Percentiles rank a stretch among this genome's conserved stretches.
phyloP scores from a whole-genome alignment of 2,888 invertebrate species.

The Tipula helvola region DNA sequence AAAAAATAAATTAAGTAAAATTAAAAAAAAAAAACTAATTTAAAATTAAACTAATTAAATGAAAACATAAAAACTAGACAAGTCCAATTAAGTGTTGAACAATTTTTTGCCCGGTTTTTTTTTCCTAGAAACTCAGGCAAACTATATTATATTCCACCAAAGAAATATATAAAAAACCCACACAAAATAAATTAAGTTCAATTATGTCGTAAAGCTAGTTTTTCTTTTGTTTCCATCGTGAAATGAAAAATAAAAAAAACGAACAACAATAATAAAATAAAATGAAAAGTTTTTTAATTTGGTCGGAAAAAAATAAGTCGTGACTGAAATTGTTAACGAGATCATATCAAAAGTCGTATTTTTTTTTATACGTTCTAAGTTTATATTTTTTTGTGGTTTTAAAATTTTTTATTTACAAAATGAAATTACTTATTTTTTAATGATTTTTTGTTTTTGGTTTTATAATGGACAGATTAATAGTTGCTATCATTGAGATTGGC shows the following conservation, averaged over 20 bases:
- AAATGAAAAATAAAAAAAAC: background rate
- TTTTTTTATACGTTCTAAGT: background rate
- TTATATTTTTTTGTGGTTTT: background rate
- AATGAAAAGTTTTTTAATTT: background rate
- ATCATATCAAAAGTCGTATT: background rate
- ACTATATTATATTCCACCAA: background rate
- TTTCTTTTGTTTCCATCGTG: background rate
- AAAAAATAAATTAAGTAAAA: no score
- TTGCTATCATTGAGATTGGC: background rate
- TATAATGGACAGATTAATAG: background rate
- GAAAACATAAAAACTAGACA: background rate
- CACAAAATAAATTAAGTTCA: background rate
- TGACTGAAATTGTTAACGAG: background rate
- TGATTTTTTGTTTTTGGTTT: background rate
- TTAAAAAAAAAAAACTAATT: background rate
- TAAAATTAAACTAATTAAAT: background rate
- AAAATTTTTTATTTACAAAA: background rate
- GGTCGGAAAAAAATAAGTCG: background rate
- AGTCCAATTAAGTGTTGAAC: background rate
- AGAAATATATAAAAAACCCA: background rate
- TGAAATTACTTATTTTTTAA: background rate
- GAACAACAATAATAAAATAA: background rate
- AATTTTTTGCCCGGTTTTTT: background rate
- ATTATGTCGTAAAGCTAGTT: background rate
- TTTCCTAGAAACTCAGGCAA: background rate